Conservation (phyloP, 2,113 vertebrate species). For the Crypturellus undulatus region DNA sequence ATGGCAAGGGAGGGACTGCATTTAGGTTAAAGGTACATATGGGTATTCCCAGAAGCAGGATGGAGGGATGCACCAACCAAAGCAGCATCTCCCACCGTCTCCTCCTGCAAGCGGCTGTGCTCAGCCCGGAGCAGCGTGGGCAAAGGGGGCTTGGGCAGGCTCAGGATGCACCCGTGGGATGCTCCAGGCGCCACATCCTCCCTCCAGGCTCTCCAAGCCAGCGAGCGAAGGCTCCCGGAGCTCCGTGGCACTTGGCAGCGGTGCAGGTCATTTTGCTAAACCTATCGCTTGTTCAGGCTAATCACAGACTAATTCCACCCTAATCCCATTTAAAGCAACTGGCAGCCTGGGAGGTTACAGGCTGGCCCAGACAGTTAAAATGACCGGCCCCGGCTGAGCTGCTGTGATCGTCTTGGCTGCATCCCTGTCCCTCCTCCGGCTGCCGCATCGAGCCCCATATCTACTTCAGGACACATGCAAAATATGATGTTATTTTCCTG, state of each 20-base stretch:
- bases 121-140: neutral
- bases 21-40: neutral
- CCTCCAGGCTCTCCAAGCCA: no score
- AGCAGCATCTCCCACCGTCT: neutral
- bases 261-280: constrained; percentile 9
- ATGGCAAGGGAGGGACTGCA: neutral
- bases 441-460: neutral
- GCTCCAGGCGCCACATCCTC: no score
- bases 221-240: neutral
- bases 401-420: neutral
- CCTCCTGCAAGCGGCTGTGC: neutral
- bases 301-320: constrained; percentile 41
- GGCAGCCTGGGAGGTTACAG: constrained; percentile 37
- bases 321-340: constrained; percentile 69
- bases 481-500: no score
- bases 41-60: neutral
- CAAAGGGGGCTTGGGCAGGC: no score
- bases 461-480: neutral
- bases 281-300: constrained; percentile 10
- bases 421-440: neutral
- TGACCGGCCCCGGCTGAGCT: accelerated
- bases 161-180: no score
- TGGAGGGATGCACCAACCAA: neutral
- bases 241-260: neutral
- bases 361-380: constrained; percentile 6